A percentile compares a stretch with the other conserved stretches of the same genome.
phyloP scores from a whole-genome alignment of 64 coral and sea anemone genomes.

The Hydrozoanthus tunicans region DNA sequence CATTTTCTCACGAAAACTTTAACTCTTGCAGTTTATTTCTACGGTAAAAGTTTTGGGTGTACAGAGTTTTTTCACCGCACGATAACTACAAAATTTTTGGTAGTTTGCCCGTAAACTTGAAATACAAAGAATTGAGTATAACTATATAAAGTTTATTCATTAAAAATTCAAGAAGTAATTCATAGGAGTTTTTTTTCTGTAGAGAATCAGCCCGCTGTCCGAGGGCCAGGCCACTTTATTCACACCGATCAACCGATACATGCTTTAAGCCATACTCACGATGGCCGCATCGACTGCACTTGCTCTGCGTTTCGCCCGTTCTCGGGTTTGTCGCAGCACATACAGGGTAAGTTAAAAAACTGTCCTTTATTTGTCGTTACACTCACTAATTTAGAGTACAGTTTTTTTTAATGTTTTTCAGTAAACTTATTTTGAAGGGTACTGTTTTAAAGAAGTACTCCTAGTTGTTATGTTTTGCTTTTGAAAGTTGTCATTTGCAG shows the following conservation, averaged over 20 bases:
- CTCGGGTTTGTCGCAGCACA: conserved; percentile 70
- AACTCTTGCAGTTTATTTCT: not conserved
- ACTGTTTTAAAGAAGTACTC: not conserved
- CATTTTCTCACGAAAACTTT: not conserved
- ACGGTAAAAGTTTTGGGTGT: too few species aligned
- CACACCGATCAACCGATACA: conserved; percentile 4
- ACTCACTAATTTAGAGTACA: not conserved
- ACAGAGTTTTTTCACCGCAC: not conserved
- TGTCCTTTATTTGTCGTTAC: too few species aligned
- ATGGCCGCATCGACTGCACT: conserved; percentile 76
- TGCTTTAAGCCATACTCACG: conserved; percentile 21
- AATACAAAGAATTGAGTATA: not conserved
- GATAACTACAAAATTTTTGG: not conserved
- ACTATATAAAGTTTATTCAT: not conserved
- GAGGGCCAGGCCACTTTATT: conserved; percentile 10
- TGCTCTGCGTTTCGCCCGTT: conserved; percentile 90
- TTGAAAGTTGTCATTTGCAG: conserved; percentile 14
- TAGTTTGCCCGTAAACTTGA: not conserved
- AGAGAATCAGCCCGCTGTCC: conserved; percentile 47
- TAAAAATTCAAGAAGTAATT: conserved; percentile 2
- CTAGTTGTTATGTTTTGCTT: not conserved
- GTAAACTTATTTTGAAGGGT: not conserved
- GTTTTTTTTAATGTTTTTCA: not conserved
- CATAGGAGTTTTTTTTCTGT: conserved; percentile 14
- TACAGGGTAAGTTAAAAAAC: conserved; percentile 60